Base-by-base conservation (phyloP, 2,888 invertebrate genomes). In the Volucella bombylans region DNA sequence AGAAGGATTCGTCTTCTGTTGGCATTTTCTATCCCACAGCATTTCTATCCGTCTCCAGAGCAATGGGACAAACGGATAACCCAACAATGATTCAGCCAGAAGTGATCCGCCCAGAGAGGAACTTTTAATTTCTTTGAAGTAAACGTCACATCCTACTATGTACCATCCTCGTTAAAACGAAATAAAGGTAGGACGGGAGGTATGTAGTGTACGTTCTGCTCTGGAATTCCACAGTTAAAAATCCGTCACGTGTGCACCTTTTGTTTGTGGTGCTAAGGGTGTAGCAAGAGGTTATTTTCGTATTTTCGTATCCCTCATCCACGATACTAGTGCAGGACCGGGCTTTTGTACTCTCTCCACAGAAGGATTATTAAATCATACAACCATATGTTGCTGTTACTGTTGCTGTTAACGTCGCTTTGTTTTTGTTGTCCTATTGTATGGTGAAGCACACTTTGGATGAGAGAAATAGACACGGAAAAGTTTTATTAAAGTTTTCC, bases 311-410 rank as follows among this genome's bases (percentile, higher is more conserved):
- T 45, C 45, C n/a, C 50, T 15, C 50, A 14, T 39, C 39, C 18
- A 31, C 12, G 8, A 39, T 43, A 9, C 15, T 10, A 10, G 10
- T n/a, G 61, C 41, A 14, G 38, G 23, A 38, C 43, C 45, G 12
- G n/a, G 11, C 67, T 47, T 59, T 71, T 71, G 55, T 83, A 41
- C 11, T 61, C 38, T 31, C 31, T 31, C 6, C 41, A 38, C 62
- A 78, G 62, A 73, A 74, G 74, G 65, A 79, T 83, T 83, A 83
- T 83, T 79, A 76, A 83, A 74, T 79, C 83, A 76, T 52, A 80
- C 74, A 83, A 67, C 74, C 79, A 76, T 71, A 67, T 80, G 83
- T 69, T 77, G 47, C 41, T 62, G 47, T 41, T 68, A 39, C 18
- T 80, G 83, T 41, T 68, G 45, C 18, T 80, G 83, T 41, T 68